Evolutionary conservation across 2,113 vertebrate genomes (phyloP).

Genomic region (Paramormyrops kingsleyae): DNA sequence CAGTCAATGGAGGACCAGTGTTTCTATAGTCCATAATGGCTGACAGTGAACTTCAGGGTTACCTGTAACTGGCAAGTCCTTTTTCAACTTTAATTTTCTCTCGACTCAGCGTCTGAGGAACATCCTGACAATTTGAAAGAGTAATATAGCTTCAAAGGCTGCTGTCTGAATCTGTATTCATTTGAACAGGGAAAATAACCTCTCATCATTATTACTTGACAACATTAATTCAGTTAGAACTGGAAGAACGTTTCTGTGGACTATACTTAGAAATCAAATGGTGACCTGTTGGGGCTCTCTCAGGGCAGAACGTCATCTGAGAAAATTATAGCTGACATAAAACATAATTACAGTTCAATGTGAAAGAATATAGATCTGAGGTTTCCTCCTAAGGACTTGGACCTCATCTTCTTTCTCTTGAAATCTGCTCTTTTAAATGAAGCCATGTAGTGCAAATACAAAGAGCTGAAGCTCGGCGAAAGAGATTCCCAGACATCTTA

Average conservation of each 20-base stretch:
- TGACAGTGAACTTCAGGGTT: constrained; percentile 8
- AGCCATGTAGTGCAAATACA: constrained; percentile 10
- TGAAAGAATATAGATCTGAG: constrained; percentile 19
- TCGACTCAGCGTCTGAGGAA: constrained; percentile 10
- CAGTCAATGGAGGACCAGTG: not conserved
- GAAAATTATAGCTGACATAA: constrained; percentile 27
- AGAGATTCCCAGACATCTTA: not conserved
- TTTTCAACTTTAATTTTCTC: constrained; percentile 23
- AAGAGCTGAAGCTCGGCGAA: not conserved
- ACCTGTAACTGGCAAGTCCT: constrained; percentile 6
- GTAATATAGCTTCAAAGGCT: constrained; percentile 7
- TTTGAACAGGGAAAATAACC: constrained; percentile 18
- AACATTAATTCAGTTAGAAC: constrained; percentile 21
- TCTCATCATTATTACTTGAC: constrained; percentile 23
- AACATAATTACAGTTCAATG: constrained; percentile 14
- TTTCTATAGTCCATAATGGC: constrained; percentile 7
- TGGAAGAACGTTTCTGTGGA: constrained; percentile 10
- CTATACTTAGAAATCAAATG: constrained; percentile 18
- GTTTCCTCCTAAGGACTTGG: not conserved
- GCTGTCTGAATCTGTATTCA: constrained; percentile 21
- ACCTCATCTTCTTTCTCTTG: constrained; percentile 7
- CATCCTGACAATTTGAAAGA: constrained; percentile 16
- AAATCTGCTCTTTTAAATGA: constrained; percentile 15
- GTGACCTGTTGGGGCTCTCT: constrained; percentile 7
- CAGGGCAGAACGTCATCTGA: not conserved